Base-by-base conservation (phyloP, 2,113 vertebrate species). In the Prolemur simus region DNA sequence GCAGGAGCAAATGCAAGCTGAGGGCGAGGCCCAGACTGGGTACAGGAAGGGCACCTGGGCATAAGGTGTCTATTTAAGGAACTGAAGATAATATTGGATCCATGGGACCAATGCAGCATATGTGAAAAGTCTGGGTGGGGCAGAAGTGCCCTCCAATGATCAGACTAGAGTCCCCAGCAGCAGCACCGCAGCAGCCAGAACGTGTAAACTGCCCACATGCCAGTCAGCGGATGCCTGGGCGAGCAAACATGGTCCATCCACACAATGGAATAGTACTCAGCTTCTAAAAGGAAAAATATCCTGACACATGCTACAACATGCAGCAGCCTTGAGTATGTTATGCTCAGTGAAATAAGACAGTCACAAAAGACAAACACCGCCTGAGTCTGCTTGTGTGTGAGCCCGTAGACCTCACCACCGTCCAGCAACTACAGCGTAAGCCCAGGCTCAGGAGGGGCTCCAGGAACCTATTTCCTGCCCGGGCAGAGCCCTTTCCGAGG, bases 331-430 rank as follows among this genome's bases (percentile, higher is more conserved):
- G 4, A 74, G 18, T 47, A 66, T 13, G 1, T 10, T 3, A 8
- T 1, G 7, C 27, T 27, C 7, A 68, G 37, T 39, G 47, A 76
- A 42, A 27, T 8, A 42, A 92, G 58, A 34, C 69, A n/a, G n/a
- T 37, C 34, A 10, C 17, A 18, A 5, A 60, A 29, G 78, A 45
- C 90, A 89, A 42, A 17, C 2, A 14, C 39, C 5, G 5, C 13
- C 8, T n/a, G 14, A 76, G 21, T 23, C 32, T 58, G n/a, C 9
- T 34, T 8, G 39, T 6, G 3, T 0, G 0, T 21, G n/a, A 20
- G 6, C n/a, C 2, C 0, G 0, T 8, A 18, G 5, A 37, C 14
- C n/a, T 91, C 76, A 8, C 34, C 18, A 39, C 20, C 1, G 11
- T n/a, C 32, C 52, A 3, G 6, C 39, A 69, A 27, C 39, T 1